A percentile compares a stretch with the other conserved stretches of the same genome.
Evolutionary conservation across 1,140 invertebrate genomes (phyloP).

Genomic region (Diorhabda carinulata): DNA sequence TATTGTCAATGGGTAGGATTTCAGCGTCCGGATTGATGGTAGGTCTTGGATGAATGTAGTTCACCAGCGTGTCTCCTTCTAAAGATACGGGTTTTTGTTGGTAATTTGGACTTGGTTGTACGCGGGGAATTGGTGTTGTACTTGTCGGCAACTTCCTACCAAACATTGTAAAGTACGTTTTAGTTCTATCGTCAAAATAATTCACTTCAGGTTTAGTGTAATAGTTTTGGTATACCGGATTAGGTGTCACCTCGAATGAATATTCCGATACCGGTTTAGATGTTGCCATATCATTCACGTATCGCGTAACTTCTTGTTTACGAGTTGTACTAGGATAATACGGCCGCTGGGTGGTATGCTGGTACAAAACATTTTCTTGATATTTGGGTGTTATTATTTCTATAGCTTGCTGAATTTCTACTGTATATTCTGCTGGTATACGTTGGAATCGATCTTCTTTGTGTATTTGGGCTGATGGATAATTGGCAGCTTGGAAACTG

Average conservation of each 20-base stretch:
- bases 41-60: slow-evolving; percentile 57
- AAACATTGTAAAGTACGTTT: slow-evolving; percentile 71
- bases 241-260: slow-evolving; percentile 53
- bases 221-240: slow-evolving; percentile 61
- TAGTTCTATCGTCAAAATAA: slow-evolving; percentile 69
- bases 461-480: slow-evolving; percentile 47
- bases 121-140: slow-evolving; percentile 50
- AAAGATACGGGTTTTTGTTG: slow-evolving; percentile 49
- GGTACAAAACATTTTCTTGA: slow-evolving; percentile 35
- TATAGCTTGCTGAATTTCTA: slow-evolving; percentile 46
- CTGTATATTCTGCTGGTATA: slow-evolving; percentile 60
- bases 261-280: slow-evolving; percentile 38
- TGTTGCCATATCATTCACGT: slow-evolving; percentile 21
- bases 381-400: slow-evolving; percentile 34
- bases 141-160: slow-evolving; percentile 61
- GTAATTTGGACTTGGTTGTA: slow-evolving; percentile 26
- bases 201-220: slow-evolving; percentile 69
- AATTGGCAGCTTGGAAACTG: slow-evolving; percentile 55
- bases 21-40: slow-evolving; percentile 66
- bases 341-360: slow-evolving; percentile 48
- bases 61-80: slow-evolving; percentile 60
- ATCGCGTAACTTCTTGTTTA: slow-evolving; percentile 32
- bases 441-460: slow-evolving; percentile 59
- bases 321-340: slow-evolving; percentile 42
- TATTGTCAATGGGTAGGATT: slow-evolving; percentile 32